phyloP scores from a whole-genome alignment of 2,797 vertebrate genomes.

The Eidolon dupreanum region DNA sequence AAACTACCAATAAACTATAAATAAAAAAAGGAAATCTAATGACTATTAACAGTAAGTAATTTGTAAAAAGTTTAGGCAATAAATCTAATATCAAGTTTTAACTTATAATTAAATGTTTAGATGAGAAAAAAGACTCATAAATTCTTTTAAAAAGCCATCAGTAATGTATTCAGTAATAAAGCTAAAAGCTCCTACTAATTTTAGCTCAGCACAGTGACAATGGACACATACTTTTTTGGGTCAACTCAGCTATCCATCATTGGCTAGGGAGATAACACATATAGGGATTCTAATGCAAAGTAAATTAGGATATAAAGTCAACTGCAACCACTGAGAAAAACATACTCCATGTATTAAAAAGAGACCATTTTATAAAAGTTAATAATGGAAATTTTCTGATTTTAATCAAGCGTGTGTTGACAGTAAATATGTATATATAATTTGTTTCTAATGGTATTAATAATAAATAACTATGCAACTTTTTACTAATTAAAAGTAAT shows the following conservation, averaged over 20 bases:
- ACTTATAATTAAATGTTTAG: conserved; percentile 40
- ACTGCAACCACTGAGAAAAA: neutral
- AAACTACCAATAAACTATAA: conserved; percentile 94
- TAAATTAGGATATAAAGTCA: conserved; percentile 1
- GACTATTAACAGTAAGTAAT: conserved; percentile 35
- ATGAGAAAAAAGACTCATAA: neutral
- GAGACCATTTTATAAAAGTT: conserved; percentile 1
- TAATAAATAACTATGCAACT: neutral
- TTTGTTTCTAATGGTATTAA: neutral
- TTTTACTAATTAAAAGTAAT: conserved; percentile 17
- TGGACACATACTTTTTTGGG: neutral
- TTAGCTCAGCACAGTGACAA: neutral
- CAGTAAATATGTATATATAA: neutral
- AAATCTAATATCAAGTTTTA: conserved; percentile 3
- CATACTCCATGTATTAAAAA: neutral
- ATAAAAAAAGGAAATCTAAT: conserved; percentile 49
- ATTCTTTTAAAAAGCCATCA: conserved; percentile 7
- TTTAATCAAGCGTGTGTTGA: conserved; percentile 47
- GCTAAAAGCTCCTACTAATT: neutral
- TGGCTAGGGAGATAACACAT: neutral
- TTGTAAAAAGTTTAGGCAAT: conserved; percentile 33
- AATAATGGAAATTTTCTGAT: neutral
- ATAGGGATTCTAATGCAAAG: neutral
- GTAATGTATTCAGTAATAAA: conserved; percentile 16
- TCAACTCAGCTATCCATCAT: neutral